Conservation (phyloP, 2,888 invertebrate genomes). For the Venusia cambrica region DNA sequence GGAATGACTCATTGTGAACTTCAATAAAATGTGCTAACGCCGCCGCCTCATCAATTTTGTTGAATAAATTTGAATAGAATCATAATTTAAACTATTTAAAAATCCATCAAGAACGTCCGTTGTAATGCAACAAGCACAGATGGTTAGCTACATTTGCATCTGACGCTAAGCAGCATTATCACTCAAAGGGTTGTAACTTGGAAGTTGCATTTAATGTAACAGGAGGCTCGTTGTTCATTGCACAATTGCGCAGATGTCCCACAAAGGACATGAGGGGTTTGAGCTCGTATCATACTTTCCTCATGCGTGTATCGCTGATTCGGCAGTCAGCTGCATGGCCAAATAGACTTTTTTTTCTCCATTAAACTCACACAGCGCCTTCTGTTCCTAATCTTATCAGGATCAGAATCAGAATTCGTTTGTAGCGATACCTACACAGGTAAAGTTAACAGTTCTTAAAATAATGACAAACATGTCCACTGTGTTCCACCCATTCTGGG, state of each 20-base stretch:
- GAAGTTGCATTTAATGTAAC: constrained; percentile 45
- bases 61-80: constrained; percentile 1
- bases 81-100: constrained; percentile 3
- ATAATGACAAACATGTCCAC: no score
- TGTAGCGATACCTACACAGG: no score
- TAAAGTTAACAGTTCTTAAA: no score
- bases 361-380: no score
- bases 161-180: constrained; percentile 39
- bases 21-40: not conserved
- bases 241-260: constrained; percentile 55
- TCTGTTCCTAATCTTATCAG: no score
- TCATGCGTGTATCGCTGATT: constrained; percentile 38
- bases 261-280: constrained; percentile 45
- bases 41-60: constrained; percentile 1
- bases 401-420: no score
- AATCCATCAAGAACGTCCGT: constrained; percentile 9
- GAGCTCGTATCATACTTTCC: constrained; percentile 39
- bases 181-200: constrained; percentile 57
- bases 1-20: no score
- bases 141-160: constrained; percentile 33
- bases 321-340: constrained; percentile 31
- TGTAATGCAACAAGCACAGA: constrained; percentile 14
- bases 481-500: no score
- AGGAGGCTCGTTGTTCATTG: constrained; percentile 43
- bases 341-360: no score